A percentile compares a stretch with the other conserved stretches of the same genome.
phyloP scores from a whole-genome alignment of 2,113 vertebrate genomes.

The Rattus norvegicus region GRCr8 NC_086032.1:57178501-57179000 shows the following conservation, averaged over 20 bases:
- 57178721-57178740: not conserved
- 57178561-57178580: not conserved
- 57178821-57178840: not conserved
- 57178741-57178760: not conserved
- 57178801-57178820: not conserved
- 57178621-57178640: not conserved
- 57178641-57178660: not conserved
- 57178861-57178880: not conserved
- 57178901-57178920: not conserved
- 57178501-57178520: not conserved
- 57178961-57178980: not conserved
- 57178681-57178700: not conserved
- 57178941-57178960: not conserved
- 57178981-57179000: not conserved
- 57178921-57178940: not conserved
- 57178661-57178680: not conserved
- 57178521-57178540: not conserved
- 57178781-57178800: not conserved
- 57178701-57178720: not conserved
- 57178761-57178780: not conserved
- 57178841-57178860: not conserved
- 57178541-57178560: not conserved
- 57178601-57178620: not conserved
- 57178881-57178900: not conserved
- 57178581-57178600: constrained; percentile 7